Evolutionary conservation across 1,140 invertebrate genomes (phyloP), one percentile per base, ranked within the genome.

Genomic region (Tetraneura akinire): DNA sequence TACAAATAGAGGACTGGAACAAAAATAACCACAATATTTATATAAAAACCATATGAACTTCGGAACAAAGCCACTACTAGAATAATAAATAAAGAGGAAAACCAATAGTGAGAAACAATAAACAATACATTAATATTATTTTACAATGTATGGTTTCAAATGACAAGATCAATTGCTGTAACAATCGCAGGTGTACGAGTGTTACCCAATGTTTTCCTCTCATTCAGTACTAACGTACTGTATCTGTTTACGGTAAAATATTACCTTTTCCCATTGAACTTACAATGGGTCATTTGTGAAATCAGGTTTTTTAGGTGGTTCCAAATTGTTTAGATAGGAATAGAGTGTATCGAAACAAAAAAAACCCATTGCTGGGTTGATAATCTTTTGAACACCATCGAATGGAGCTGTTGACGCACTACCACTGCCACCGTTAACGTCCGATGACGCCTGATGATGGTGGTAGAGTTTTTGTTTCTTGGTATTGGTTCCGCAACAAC

Each of bases 271-370:
- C 26, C 71, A 78, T 45, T 45, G 68, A 62, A 92, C 94, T 95
- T 90, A 98, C 96, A 93, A 98, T 84, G 94, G 90, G 85, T 98
- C 96, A 86, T 97, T 97, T 85, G 93, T 93, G 86, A 98, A 98
- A 85, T 92, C 91, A 68, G 94, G 94, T 82, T 91, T 88, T 86
- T 93, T 94, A 81, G 96, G 96, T 81, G 94, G 92, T 83, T 97
- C 94, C 84, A 95, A 90, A 85, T 93, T 95, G 87, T 98, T 92
- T 83, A 98, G 89, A 88, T 98, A 94, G 86, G 91, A 92, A 87
- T 97, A 96, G 74, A 98, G 90, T 81, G 98, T 96, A 88, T 98
- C 96, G 88, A 98, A 98, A 90, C 97, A 98, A 88, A 94, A 98
- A 88, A 95, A 96, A 86, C 95, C 97, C 97, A 98, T 98, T 86